These are phyloP conservation scores for Aegotheles bennettii DNA, from an alignment of 2,113 vertebrate species.

Conservation along the genomic window DNA sequence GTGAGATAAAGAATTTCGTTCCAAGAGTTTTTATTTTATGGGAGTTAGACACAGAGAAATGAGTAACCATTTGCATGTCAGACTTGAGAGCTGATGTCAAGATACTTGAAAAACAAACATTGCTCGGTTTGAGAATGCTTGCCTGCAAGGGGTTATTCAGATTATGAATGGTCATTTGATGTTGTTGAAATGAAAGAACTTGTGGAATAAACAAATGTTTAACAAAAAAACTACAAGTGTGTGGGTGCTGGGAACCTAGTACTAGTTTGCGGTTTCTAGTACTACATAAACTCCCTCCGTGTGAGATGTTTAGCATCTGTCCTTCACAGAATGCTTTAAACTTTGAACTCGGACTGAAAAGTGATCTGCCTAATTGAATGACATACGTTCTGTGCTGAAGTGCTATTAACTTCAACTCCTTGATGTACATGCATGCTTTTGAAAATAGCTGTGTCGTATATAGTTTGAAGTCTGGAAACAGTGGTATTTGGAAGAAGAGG, in stretches of 20 bases:
- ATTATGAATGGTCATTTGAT: not conserved
- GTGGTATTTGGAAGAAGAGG: not conserved
- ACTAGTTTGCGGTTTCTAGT: not conserved
- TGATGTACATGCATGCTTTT: not conserved
- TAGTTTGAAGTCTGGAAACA: not conserved
- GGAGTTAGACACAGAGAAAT: not conserved
- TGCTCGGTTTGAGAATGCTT: not conserved
- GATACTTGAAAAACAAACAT: slow-evolving; percentile 38
- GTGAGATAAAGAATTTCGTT: not conserved
- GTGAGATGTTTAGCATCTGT: not conserved
- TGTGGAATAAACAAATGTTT: not conserved
- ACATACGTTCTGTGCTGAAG: not conserved
- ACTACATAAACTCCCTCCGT: not conserved
- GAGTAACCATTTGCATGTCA: slow-evolving; percentile 8
- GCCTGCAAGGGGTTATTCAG: not conserved
- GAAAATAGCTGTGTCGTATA: not conserved
- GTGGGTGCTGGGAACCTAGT: not conserved
- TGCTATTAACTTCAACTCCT: not conserved
- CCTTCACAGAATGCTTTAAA: not conserved
- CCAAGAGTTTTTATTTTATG: not conserved
- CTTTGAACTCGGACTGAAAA: not conserved
- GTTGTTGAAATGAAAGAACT: slow-evolving; percentile 9
- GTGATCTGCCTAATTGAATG: not conserved
- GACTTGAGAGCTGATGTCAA: not conserved
- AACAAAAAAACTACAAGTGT: not conserved